Evolutionary conservation across 2,113 vertebrate genomes (phyloP), one percentile per base, ranked within the genome.

Genomic region (Hiodon tergisus): DNA sequence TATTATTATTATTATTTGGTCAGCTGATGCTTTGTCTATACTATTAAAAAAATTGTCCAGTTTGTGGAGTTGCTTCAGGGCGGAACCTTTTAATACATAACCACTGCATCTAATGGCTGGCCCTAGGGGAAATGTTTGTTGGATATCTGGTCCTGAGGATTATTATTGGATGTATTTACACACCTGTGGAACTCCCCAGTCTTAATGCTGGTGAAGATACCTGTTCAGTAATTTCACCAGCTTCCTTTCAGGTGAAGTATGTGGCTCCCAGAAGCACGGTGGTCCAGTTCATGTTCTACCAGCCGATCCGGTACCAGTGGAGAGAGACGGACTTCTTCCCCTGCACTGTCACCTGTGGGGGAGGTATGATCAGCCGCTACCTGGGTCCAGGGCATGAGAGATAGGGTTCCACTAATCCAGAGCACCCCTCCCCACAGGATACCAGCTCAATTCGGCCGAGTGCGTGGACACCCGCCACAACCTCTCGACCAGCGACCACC

Each of bases 401-500:
- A n/a, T 48, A 54, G 6, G 3, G 69, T 1, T 58, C 47, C 14
- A 47, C 55, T 71, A 31, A 57, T 13, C 13, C 1, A 3, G 3
- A 5, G 50, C 46, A 5, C 55, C 55, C 53, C 69, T 9, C 13
- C 10, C 65, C 17, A 47, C 74, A 98, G 96, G 96, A 51, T 98
- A 97, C 78, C 96, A 98, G 88, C 92, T 98, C 6, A 98, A 95
- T 79, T 98, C 96, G 14, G 96, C 95, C 0, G 95, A 98, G 6
- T 98, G 96, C 0, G 65, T 90, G 82, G 96, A 97, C 78, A 90
- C 93, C 74, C 92, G 94, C 14, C 86, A 91, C 80, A 94, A 93
- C 83, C 93, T 91, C 5, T 91, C 89, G 0, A 87, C 94, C 46
- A 87, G 93, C 1, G 95, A 97, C 76, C 93, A 96, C 5, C 93